Evolutionary conservation across 2,113 vertebrate species (phyloP).

Genomic region (Probosciger aterrimus): DNA sequence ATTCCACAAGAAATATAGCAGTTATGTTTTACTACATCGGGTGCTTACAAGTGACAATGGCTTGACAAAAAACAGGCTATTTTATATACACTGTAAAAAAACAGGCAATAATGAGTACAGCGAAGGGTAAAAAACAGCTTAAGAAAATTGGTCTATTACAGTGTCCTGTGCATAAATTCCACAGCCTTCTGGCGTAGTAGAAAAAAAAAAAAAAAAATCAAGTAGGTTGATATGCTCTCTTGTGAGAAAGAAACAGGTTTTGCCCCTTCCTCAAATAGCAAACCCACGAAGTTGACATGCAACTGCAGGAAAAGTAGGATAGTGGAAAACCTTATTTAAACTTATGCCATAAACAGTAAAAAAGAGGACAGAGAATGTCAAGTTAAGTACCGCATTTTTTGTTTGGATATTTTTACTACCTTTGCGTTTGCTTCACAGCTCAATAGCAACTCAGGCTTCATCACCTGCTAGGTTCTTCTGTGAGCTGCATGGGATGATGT

Average conservation of each 20-base stretch:
- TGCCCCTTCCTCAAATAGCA: not conserved
- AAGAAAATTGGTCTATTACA: not conserved
- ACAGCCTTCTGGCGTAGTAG: not conserved
- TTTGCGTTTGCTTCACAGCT: not conserved
- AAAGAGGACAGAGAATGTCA: not conserved
- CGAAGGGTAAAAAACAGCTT: not conserved
- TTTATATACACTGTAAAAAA: not conserved
- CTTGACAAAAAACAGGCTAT: not conserved
- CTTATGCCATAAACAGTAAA: not conserved
- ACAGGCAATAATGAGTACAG: not conserved
- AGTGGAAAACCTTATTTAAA: not conserved
- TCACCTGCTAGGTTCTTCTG: not conserved
- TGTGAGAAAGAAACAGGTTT: not conserved
- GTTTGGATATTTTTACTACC: not conserved
- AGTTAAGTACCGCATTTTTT: not conserved
- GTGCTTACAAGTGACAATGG: not conserved
- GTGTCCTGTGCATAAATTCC: not conserved
- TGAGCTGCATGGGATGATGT: not conserved
- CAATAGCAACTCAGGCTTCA: not conserved
- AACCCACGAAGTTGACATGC: not conserved
- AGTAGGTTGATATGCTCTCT: not conserved
- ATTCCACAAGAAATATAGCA: constrained; percentile 14
- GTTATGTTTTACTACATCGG: not conserved
- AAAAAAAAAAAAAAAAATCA: not conserved
- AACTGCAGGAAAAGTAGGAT: not conserved